Conservation (phyloP, 2,797 vertebrate genomes). For the Phoebastria nigripes region DNA sequence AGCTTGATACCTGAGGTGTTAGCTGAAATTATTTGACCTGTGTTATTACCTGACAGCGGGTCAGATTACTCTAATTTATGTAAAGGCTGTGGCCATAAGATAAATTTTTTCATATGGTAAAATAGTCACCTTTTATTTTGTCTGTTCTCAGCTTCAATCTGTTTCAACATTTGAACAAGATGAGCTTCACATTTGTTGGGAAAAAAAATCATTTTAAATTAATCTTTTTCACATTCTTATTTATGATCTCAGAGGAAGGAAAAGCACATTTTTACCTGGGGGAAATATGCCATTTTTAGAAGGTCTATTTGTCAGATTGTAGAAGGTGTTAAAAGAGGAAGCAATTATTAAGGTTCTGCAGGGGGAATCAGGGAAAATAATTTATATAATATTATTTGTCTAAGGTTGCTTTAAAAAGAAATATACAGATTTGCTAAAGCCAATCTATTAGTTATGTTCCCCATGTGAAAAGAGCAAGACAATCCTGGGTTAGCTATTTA, state of each 20-base stretch:
- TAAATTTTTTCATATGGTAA: not conserved
- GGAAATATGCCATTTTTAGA: conserved; percentile 30
- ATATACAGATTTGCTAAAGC: not conserved
- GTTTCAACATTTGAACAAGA: not conserved
- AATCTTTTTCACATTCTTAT: not conserved
- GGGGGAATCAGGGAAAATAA: not conserved
- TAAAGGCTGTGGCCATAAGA: not conserved
- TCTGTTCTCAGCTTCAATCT: not conserved
- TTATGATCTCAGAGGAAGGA: conserved; percentile 4
- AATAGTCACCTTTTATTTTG: not conserved
- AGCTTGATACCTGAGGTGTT: not conserved
- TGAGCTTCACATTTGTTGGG: not conserved
- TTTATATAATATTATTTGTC: conserved; percentile 19
- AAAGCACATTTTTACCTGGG: conserved; percentile 13
- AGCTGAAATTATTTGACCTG: not conserved
- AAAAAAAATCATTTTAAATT: not conserved
- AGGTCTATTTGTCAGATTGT: conserved; percentile 15
- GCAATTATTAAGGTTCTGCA: conserved; percentile 18
- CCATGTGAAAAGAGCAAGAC: not conserved
- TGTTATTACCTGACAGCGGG: not conserved
- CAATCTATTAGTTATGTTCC: not conserved
- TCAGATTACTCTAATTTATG: not conserved
- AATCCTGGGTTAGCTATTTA: not conserved
- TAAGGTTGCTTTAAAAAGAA: not conserved
- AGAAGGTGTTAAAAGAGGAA: not conserved